Base-by-base conservation (phyloP, 2,888 invertebrate species). In the Rhaphigaster nebulosa region DNA sequence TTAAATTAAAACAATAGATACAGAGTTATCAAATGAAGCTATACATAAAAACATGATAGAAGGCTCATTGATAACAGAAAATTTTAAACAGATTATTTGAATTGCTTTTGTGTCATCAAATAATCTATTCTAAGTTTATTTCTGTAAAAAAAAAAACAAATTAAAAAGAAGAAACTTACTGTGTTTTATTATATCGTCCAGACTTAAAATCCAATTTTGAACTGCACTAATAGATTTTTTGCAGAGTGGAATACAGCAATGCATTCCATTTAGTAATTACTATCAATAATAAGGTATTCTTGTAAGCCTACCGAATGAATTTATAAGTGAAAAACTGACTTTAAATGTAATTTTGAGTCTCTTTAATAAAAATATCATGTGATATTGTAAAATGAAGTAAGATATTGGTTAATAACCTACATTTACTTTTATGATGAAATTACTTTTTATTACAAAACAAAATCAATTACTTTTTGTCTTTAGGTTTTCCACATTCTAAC, bases 321-420 rank as follows among this genome's bases (percentile, higher is more conserved):
- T 76, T 76, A 23, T 20, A 65, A 29, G 10, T 65, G 29, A 1
- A 29, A 15, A 18, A 76, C 20, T 76, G 29, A 60, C 13, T 56
- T 60, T 60, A 76, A 13, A 76, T 76, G 6, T 76, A 76, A 76
- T 76, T 76, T 76, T 76, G 70, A 20, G 4, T 34, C 20, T 23
- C 70, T 76, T 76, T 20, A 18, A 76, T 56, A 60, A 12, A 56
- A 60, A 60, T 76, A 76, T 76, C 70, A 76, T 34, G 70, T 76
- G 70, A 76, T 76, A 29, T 3, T 15, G 70, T 76, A 1, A 76
- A 76, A 38, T 76, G 70, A 76, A 76, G 70, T 76, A 76, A 76
- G 70, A 76, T 76, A 38, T 76, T 1, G 34, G 15, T 18, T 76
- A 38, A 38, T 20, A 76, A 15, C 29, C 29, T 29, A 29, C 65